phyloP scores from a whole-genome alignment of 1,140 invertebrate species.

The Copidosoma floridanum region DNA sequence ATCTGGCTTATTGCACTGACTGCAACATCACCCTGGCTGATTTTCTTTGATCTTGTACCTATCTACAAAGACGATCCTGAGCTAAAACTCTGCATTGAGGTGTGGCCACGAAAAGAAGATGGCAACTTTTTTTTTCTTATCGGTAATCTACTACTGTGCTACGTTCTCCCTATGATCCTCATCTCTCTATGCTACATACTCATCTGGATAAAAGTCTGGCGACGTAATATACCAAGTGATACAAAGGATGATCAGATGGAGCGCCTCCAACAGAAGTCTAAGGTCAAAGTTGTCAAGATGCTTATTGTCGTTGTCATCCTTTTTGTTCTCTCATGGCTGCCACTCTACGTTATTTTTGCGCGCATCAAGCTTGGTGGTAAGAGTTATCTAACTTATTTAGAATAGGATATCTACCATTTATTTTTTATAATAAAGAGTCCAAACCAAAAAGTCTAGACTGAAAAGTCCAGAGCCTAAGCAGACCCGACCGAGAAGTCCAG shows the following conservation, averaged over 20 bases:
- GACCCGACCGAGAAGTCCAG: no score
- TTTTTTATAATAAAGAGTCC: no score
- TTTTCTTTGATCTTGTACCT: slow-evolving; percentile 83
- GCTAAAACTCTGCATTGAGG: slow-evolving; percentile 74
- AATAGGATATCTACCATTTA: no score
- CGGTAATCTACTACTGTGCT: slow-evolving; percentile 86
- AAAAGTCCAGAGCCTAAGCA: no score
- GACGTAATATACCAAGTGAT: slow-evolving; percentile 82
- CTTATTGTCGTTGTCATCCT: slow-evolving; percentile 90
- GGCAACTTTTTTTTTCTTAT: slow-evolving; percentile 84
- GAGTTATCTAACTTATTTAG: no score
- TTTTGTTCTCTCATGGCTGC: slow-evolving; percentile 93
- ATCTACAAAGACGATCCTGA: slow-evolving; percentile 71
- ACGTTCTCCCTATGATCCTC: slow-evolving; percentile 87
- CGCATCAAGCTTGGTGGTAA: slow-evolving; percentile 75
- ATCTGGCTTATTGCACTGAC: slow-evolving; percentile 87
- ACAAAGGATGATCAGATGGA: slow-evolving; percentile 90
- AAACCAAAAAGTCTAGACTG: no score
- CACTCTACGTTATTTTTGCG: slow-evolving; percentile 87
- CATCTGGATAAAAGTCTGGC: slow-evolving; percentile 91
- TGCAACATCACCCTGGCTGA: slow-evolving; percentile 83
- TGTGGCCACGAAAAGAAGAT: slow-evolving; percentile 79
- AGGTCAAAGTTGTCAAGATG: slow-evolving; percentile 96
- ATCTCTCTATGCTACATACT: slow-evolving; percentile 90
- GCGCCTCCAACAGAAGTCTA: slow-evolving; percentile 86